phyloP scores from a whole-genome alignment of 2,797 vertebrate genomes.

The Eulemur coronatus region DNA sequence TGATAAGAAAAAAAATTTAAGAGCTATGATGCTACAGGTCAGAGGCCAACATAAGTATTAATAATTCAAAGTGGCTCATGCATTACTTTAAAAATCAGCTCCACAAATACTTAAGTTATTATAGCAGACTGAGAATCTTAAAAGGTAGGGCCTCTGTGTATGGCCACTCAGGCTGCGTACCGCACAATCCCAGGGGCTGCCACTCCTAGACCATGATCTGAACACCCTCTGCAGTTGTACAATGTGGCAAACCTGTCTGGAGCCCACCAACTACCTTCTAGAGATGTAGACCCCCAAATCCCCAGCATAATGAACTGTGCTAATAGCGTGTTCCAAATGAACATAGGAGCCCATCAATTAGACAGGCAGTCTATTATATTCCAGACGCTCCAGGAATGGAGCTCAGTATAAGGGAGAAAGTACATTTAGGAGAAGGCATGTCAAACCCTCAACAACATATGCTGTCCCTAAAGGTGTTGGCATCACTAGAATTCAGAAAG shows the following conservation, averaged over 20 bases:
- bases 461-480: neutral
- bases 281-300: neutral
- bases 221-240: neutral
- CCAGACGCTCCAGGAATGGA: neutral
- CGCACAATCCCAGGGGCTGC: neutral
- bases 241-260: neutral
- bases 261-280: neutral
- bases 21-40: slow-evolving; percentile 39
- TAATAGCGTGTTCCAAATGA: neutral
- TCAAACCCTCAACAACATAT: neutral
- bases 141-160: neutral
- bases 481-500: neutral
- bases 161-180: neutral
- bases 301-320: neutral
- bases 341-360: neutral
- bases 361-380: neutral
- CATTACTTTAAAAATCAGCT: slow-evolving; percentile 2
- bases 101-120: neutral
- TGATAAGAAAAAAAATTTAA: slow-evolving; percentile 47
- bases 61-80: slow-evolving; percentile 33
- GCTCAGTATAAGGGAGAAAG: neutral
- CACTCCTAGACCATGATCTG: neutral
- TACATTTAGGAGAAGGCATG: neutral
- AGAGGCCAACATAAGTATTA: slow-evolving; percentile 22
- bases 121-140: neutral